phyloP scores from a whole-genome alignment of 2,888 invertebrate species.

The Adelphocoris suturalis region DNA sequence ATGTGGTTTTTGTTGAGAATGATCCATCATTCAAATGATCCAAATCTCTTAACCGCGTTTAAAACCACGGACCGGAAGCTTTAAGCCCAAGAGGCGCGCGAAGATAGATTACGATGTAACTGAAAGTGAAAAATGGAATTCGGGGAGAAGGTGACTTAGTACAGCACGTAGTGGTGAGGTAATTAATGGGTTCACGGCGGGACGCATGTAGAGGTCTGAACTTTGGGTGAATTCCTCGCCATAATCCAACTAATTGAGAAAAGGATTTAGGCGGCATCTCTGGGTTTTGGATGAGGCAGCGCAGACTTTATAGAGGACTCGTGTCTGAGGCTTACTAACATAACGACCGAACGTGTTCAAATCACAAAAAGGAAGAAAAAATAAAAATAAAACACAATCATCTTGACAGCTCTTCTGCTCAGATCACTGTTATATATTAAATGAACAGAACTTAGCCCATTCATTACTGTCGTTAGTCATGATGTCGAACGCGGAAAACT shows the following conservation, averaged over 20 bases:
- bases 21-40: conserved; percentile 27
- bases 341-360: too few species aligned
- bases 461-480: too few species aligned
- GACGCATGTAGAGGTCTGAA: conserved; percentile 2
- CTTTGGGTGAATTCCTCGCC: conserved; percentile 2
- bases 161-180: conserved; percentile 30
- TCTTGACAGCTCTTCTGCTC: too few species aligned
- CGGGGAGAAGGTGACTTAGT: neutral
- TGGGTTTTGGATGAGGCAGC: too few species aligned
- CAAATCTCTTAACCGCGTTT: conserved; percentile 14
- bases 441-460: too few species aligned
- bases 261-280: conserved; percentile 36
- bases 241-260: conserved; percentile 60
- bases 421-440: too few species aligned
- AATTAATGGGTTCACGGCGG: neutral
- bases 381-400: too few species aligned
- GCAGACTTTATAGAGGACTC: too few species aligned
- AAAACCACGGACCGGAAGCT: conserved; percentile 13
- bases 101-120: conserved; percentile 36
- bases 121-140: conserved; percentile 11
- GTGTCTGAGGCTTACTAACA: too few species aligned
- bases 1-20: neutral
- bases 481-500: too few species aligned
- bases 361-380: too few species aligned
- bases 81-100: neutral